Evolutionary conservation across 1,140 invertebrate genomes (phyloP).

Genomic region (Copidosoma floridanum): DNA sequence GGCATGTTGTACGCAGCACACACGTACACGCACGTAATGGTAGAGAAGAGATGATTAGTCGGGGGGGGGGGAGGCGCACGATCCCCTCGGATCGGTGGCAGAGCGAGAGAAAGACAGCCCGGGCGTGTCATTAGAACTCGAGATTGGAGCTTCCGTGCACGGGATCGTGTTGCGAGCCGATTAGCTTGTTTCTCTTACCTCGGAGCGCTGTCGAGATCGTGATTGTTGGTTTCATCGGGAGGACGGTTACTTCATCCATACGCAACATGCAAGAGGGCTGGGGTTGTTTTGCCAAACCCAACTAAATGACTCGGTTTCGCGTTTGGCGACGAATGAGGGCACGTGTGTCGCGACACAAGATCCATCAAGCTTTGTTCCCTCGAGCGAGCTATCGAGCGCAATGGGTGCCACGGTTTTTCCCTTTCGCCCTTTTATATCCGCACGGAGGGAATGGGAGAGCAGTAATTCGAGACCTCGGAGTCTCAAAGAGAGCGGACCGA

Average conservation of each 20-base stretch:
- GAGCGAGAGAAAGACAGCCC: neutral
- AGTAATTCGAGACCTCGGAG: neutral
- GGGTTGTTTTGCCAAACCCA: neutral
- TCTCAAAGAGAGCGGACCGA: constrained; percentile 11
- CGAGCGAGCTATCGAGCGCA: no score
- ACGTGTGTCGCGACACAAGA: no score
- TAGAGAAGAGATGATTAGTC: constrained; percentile 9
- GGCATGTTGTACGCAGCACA: no score
- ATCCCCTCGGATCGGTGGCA: neutral
- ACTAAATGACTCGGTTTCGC: no score
- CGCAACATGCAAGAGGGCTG: neutral
- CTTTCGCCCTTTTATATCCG: neutral
- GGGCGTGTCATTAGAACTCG: constrained; percentile 10
- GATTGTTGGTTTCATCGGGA: no score
- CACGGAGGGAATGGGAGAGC: neutral
- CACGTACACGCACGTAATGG: no score
- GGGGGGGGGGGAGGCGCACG: neutral
- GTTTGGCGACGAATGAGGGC: no score
- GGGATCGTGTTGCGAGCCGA: no score
- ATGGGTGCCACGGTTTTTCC: no score
- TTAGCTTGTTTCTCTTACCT: neutral
- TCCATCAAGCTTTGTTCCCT: no score
- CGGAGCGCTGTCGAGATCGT: no score
- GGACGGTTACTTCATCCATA: neutral
- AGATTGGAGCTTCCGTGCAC: constrained; percentile 14